Evolutionary conservation across 2,888 invertebrate species (phyloP).

Genomic region (Nysson spinosus): DNA sequence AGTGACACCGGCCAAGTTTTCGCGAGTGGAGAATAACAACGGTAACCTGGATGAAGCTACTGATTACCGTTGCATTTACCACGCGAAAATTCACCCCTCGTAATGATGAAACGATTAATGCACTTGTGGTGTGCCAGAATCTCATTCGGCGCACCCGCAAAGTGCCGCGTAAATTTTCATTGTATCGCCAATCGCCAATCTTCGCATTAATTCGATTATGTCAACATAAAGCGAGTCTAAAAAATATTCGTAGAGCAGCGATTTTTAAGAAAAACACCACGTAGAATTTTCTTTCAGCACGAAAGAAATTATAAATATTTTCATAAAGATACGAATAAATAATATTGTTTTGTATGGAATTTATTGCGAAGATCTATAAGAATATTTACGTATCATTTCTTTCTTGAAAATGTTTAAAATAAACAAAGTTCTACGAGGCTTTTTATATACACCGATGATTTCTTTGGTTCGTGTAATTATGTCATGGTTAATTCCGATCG

Average conservation of each 20-base stretch:
- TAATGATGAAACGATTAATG: slow-evolving; percentile 66
- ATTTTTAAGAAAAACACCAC: no score
- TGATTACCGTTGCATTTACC: slow-evolving; percentile 60
- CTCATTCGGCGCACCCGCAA: slow-evolving; percentile 34
- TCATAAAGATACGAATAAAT: no score
- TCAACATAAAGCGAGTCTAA: background rate
- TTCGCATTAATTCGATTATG: slow-evolving; percentile 11
- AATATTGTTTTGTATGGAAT: no score
- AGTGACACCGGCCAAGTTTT: slow-evolving; percentile 47
- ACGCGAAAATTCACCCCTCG: slow-evolving; percentile 46
- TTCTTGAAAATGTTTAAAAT: no score
- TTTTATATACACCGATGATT: no score
- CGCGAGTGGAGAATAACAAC: slow-evolving; percentile 28
- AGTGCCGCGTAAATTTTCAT: slow-evolving; percentile 32
- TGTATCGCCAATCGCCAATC: slow-evolving; percentile 20
- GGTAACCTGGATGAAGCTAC: slow-evolving; percentile 61
- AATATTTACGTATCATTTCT: no score
- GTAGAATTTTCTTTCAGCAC: no score
- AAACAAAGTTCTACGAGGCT: no score
- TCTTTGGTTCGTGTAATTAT: no score
- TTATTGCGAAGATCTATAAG: no score
- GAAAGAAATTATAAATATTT: no score
- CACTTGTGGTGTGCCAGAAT: slow-evolving; percentile 40
- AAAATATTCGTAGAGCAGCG: background rate
- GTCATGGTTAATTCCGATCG: no score